Base-by-base conservation (phyloP, 2,797 vertebrate species). In the Enteromius argenteus region DNA sequence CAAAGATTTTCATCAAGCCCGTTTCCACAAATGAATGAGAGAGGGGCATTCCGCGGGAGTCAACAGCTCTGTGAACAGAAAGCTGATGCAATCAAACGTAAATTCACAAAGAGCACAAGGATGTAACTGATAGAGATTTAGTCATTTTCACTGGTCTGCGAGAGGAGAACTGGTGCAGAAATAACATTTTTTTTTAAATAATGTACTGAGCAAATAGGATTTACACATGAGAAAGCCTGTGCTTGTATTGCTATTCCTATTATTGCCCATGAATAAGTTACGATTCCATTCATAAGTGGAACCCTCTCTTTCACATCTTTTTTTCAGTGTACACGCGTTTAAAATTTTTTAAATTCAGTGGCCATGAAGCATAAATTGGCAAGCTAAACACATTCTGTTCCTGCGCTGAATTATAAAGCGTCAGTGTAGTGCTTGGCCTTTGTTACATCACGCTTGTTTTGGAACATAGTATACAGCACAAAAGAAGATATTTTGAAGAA, bases 1-100 rank as follows among this genome's bases (percentile, higher is more conserved):
- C 60, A 81, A 85, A 88, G 78, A 81, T 88, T 85, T 87, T 42
- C 76, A 82, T 84, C 86, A 73, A 69, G 68, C 67, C 81, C 23
- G 71, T 79, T 84, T 78, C 72, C 64, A 73, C 49, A 81, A 72
- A 37, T 73, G 46, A 87, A 78, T 53, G 49, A 35, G 67, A 85
- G 78, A 79, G 17, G 53, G 62, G 32, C 74, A 75, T 77, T 84
- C 81, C 80, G 84, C 58, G 79, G 84, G 80, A 71, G 73, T 86
- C 71, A 73, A 51, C 83, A 68, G 81, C 72, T 79, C 32, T 67
- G 56, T 5, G 10, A 56, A 79, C 58, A 75, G 73, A 64, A 81
- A 85, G 69, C 78, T 60, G 49, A 84, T 80, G 80, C 66, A 76
- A 86, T 80, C 80, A 79, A 35, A 39, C 68, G 64, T 62, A 83